phyloP scores from a whole-genome alignment of 2,113 vertebrate species.

The Eupsittula cactorum region DNA sequence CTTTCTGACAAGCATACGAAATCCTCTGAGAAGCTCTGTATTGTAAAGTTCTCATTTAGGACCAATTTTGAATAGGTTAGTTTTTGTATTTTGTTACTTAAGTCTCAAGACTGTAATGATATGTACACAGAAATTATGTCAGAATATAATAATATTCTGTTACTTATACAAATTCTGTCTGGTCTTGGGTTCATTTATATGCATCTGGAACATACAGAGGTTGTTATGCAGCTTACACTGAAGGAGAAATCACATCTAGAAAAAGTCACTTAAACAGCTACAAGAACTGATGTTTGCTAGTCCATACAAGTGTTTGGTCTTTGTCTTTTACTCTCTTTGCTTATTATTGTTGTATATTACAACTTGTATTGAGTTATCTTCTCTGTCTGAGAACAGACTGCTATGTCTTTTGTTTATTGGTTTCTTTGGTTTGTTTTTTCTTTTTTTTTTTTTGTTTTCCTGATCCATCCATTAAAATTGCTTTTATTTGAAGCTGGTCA shows the following conservation, averaged over 20 bases:
- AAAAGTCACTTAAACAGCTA: not conserved
- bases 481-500: not conserved
- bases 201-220: not conserved
- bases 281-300: not conserved
- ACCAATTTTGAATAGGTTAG: not conserved
- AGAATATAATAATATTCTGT: not conserved
- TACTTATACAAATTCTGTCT: not conserved
- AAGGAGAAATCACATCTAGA: not conserved
- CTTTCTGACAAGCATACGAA: not conserved
- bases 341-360: not conserved
- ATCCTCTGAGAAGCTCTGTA: not conserved
- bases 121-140: not conserved
- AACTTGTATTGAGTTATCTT: not conserved
- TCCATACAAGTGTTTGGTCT: not conserved
- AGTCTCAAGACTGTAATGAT: not conserved
- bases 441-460: not conserved
- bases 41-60: not conserved
- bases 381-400: not conserved
- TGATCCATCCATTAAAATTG: not conserved
- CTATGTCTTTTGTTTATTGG: not conserved
- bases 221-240: not conserved
- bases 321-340: not conserved
- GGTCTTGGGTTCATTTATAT: not conserved
- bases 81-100: not conserved
- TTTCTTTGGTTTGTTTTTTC: not conserved